phyloP scores from a whole-genome alignment of 92 coral and sea anemone genomes.

The Zoanthus gigantus region DNA sequence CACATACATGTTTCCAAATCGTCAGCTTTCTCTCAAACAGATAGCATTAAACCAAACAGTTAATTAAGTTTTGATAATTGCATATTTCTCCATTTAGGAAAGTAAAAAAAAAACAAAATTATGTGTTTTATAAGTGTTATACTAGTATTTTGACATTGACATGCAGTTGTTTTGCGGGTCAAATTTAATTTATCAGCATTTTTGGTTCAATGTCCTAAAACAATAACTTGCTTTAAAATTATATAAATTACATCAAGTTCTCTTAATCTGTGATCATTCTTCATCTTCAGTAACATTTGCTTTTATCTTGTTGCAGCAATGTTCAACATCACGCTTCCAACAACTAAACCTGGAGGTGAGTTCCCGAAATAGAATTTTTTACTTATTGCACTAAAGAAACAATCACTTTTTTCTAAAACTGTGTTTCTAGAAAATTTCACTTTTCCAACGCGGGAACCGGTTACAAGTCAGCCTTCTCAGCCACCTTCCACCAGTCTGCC shows the following conservation, averaged over 20 bases:
- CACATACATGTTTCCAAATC: neutral
- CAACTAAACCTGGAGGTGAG: constrained; percentile 32
- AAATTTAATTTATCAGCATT: too few species aligned
- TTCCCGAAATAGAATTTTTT: neutral
- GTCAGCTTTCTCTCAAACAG: neutral
- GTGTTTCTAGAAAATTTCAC: neutral
- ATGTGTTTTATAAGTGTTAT: too few species aligned
- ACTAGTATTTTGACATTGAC: too few species aligned
- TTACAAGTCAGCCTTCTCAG: constrained; percentile 1
- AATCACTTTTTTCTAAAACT: too few species aligned
- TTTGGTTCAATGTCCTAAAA: too few species aligned
- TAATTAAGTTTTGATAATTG: neutral
- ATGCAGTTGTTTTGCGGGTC: too few species aligned
- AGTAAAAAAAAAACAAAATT: too few species aligned
- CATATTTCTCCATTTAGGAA: too few species aligned
- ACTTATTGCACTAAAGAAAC: neutral
- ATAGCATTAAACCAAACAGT: neutral
- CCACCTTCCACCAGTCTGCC: neutral
- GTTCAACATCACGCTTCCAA: constrained; percentile 17
- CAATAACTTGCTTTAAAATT: neutral
- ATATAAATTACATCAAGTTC: neutral
- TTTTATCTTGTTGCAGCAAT: constrained; percentile 9
- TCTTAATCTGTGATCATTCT: neutral
- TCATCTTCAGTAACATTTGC: neutral
- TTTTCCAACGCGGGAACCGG: constrained; percentile 8